These are phyloP conservation scores for Rhagologus leucostigma DNA, from an alignment of 2,113 vertebrate genomes.

Conservation along the genomic window DNA sequence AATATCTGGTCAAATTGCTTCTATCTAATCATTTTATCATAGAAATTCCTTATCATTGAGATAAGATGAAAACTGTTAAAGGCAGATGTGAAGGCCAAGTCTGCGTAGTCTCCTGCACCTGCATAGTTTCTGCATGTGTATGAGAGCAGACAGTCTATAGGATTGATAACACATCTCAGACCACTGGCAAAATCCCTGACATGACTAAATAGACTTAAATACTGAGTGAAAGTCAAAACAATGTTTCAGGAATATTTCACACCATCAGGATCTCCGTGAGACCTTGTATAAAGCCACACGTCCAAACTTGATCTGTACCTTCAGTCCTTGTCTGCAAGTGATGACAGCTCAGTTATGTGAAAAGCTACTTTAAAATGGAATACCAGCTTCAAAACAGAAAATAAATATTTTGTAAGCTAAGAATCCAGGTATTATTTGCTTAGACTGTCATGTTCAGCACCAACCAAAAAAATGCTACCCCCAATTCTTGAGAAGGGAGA, in stretches of 20 bases:
- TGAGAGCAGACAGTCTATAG: not conserved
- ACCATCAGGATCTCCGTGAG: not conserved
- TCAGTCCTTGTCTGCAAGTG: not conserved
- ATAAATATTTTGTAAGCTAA: not conserved
- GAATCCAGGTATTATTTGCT: not conserved
- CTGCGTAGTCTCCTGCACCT: not conserved
- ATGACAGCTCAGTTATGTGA: not conserved
- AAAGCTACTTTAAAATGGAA: constrained; percentile 7
- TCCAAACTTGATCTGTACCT: constrained; percentile 4
- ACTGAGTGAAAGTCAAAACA: constrained; percentile 3
- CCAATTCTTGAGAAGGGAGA: not conserved
- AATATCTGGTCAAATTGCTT: constrained; percentile 2
- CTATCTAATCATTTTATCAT: not conserved
- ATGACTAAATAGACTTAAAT: not conserved
- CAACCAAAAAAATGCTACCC: not conserved
- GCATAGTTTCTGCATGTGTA: not conserved
- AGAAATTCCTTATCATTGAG: not conserved
- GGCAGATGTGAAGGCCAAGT: constrained; percentile 9
- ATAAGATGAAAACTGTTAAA: constrained; percentile 29
- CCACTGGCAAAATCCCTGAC: not conserved
- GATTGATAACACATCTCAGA: not conserved
- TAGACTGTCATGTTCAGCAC: not conserved
- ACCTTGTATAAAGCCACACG: not conserved
- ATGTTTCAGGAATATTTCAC: not conserved
- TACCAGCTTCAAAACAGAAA: not conserved